A percentile compares a stretch with the other conserved stretches of the same genome.
phyloP scores from a whole-genome alignment of 2,888 invertebrate species.

The Bugulina stolonifera region DNA sequence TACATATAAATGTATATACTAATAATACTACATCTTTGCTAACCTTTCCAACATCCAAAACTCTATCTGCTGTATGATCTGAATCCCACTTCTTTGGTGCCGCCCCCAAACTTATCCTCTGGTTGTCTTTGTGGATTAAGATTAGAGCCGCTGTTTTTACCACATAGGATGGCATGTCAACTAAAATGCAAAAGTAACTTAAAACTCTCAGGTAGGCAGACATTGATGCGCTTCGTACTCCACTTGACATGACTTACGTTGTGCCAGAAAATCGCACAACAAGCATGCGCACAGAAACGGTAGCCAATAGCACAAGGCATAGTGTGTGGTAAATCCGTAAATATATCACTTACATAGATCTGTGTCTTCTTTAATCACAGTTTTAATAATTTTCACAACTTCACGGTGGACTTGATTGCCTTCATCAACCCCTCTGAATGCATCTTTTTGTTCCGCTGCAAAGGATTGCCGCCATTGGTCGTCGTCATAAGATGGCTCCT shows the following conservation, averaged over 20 bases:
- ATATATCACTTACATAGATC: neutral
- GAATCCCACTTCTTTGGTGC: neutral
- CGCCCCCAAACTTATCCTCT: neutral
- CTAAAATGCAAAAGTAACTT: too few species aligned
- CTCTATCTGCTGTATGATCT: slow-evolving; percentile 1
- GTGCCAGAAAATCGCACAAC: too few species aligned
- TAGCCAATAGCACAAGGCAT: too few species aligned
- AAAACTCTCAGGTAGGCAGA: too few species aligned
- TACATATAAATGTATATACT: too few species aligned
- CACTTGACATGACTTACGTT: too few species aligned
- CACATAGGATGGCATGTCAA: slow-evolving; percentile 7
- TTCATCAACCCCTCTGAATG: neutral
- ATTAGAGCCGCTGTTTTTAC: neutral
- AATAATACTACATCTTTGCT: too few species aligned
- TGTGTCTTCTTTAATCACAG: neutral
- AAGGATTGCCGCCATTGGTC: neutral
- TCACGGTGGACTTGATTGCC: slow-evolving; percentile 7
- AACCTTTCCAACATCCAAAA: slow-evolving; percentile 7
- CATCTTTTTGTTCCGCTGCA: neutral
- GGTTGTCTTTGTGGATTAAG: neutral
- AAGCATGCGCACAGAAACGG: too few species aligned
- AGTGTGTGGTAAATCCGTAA: too few species aligned
- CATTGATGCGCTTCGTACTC: too few species aligned
- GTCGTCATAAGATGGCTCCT: neutral
- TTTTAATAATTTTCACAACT: slow-evolving; percentile 1